Evolutionary conservation across 2,888 invertebrate genomes (phyloP).

Genomic region (Hyalella azteca): DNA sequence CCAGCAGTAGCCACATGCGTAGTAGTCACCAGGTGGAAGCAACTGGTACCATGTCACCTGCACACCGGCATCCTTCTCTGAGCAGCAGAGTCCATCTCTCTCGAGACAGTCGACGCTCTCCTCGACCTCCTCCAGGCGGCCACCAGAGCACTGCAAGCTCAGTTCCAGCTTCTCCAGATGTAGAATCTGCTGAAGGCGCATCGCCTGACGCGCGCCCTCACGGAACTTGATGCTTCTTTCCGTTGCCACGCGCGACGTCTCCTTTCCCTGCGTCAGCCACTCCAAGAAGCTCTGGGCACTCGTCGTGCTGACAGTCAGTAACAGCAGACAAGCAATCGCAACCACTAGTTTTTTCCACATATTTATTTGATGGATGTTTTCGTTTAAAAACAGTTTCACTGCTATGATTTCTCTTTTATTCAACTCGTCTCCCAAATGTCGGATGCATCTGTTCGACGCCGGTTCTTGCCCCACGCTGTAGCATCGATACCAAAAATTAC

Average conservation of each 20-base stretch:
- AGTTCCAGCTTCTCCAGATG: neutral
- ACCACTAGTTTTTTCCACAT: too few relatives aligned
- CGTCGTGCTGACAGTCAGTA: too few relatives aligned
- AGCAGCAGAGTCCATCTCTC: conserved; percentile 12
- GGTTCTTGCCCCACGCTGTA: too few relatives aligned
- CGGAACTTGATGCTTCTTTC: conserved; percentile 24
- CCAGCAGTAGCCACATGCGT: conserved; percentile 17
- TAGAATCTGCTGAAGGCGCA: neutral
- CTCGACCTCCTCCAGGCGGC: neutral
- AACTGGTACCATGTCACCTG: neutral
- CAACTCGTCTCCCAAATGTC: too few relatives aligned
- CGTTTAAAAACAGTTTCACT: too few relatives aligned
- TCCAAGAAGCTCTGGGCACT: conserved; percentile 4
- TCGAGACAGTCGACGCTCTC: conserved; percentile 24
- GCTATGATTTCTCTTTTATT: too few relatives aligned
- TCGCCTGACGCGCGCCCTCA: neutral
- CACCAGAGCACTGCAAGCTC: conserved; percentile 2
- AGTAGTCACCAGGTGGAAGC: conserved; percentile 1
- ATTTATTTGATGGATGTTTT: too few relatives aligned
- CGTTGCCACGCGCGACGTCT: neutral
- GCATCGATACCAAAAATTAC: too few relatives aligned
- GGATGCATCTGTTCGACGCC: too few relatives aligned
- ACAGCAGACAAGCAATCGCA: too few relatives aligned
- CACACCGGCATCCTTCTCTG: neutral
- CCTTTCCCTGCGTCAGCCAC: neutral